Percentiles rank a stretch among this genome's conserved stretches.
These are phyloP conservation scores for Bradynema listronoti DNA, from an alignment of 1,140 invertebrate species.

Conservation along the genomic window DNA sequence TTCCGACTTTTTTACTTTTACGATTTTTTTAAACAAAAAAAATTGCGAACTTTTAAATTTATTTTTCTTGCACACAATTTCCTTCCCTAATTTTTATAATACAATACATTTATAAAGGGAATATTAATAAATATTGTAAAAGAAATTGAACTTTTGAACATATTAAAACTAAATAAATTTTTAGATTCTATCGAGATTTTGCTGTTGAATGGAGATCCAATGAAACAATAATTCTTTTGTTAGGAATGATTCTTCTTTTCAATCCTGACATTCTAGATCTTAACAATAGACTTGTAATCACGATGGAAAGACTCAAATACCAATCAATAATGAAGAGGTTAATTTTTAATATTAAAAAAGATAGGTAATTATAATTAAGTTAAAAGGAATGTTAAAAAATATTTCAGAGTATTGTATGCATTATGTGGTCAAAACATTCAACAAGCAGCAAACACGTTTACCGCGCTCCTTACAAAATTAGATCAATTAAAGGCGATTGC, in stretches of 20 bases:
- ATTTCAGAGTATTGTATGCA: constrained; percentile 16
- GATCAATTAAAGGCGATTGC: constrained; percentile 20
- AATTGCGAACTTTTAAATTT: too few relatives aligned
- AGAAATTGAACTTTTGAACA: background rate
- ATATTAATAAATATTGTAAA: too few relatives aligned
- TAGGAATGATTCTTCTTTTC: constrained; percentile 34
- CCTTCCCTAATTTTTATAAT: too few relatives aligned
- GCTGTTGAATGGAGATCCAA: constrained; percentile 39
- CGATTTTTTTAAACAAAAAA: background rate
- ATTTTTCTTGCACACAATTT: too few relatives aligned
- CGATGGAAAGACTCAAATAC: too few relatives aligned
- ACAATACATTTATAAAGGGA: too few relatives aligned
- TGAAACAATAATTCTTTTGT: constrained; percentile 35
- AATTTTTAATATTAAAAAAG: background rate
- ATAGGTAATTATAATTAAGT: background rate
- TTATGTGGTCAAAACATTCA: constrained; percentile 19
- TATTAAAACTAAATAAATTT: background rate
- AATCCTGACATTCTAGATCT: constrained; percentile 31
- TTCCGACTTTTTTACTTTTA: background rate
- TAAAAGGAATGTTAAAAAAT: constrained; percentile 2
- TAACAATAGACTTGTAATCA: constrained; percentile 10
- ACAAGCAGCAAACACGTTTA: constrained; percentile 5
- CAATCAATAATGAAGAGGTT: background rate
- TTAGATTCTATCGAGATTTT: constrained; percentile 35
- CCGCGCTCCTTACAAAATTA: constrained; percentile 14